These are phyloP conservation scores for Python bivittatus DNA, from an alignment of 2,113 vertebrate species.

Conservation along the genomic window DNA sequence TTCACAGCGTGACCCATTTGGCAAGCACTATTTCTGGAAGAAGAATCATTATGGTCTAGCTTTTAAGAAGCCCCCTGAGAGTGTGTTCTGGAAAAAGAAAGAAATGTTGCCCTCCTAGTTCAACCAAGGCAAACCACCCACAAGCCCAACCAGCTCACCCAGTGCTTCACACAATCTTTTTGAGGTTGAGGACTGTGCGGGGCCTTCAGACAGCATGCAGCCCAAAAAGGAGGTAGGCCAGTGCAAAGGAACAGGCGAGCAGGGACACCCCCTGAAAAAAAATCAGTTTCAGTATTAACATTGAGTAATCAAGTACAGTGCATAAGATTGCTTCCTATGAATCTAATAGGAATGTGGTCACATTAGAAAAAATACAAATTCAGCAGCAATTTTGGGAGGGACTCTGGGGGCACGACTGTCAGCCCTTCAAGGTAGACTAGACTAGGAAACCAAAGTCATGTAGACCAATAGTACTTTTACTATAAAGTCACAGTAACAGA, in stretches of 20 bases:
- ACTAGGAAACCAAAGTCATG: background rate
- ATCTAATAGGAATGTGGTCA: background rate
- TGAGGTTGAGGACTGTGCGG: background rate
- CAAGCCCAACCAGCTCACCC: background rate
- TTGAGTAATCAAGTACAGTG: background rate
- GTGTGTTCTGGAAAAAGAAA: background rate
- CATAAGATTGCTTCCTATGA: background rate
- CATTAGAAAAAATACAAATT: background rate
- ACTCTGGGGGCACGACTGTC: background rate
- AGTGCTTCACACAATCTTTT: background rate
- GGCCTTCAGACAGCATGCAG: background rate
- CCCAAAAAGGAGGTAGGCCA: background rate
- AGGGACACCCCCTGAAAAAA: background rate
- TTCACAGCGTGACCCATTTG: background rate
- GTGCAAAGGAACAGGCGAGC: background rate
- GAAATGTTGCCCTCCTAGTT: background rate
- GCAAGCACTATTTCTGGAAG: background rate
- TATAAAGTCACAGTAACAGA: background rate
- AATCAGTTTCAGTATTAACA: background rate
- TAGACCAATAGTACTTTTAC: background rate
- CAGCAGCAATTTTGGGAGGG: background rate
- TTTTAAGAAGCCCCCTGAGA: background rate
- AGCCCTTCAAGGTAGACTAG: background rate
- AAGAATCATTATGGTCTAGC: background rate
- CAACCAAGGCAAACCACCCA: background rate